A percentile compares a stretch with the other conserved stretches of the same genome.
Conservation (phyloP, 2,888 invertebrate species). For the Lasius fuliginosus region DNA sequence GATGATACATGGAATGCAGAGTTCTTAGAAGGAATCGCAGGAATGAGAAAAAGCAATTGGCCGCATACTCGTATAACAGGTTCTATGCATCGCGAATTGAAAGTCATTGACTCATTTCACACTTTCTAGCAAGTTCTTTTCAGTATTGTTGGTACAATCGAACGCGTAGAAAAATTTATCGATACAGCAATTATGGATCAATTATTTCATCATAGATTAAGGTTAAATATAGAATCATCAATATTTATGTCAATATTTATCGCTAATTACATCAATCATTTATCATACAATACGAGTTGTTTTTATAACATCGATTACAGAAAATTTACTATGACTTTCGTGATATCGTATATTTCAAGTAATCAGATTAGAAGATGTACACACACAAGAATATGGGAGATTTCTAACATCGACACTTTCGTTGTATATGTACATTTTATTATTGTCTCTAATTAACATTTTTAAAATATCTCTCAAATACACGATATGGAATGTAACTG, state of each 20-base stretch:
- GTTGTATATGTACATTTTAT: not conserved
- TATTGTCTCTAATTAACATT: constrained; percentile 2
- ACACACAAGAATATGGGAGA: not conserved
- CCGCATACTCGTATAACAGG: constrained; percentile 73
- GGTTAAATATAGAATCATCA: constrained; percentile 73
- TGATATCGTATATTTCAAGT: constrained; percentile 14
- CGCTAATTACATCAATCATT: constrained; percentile 41
- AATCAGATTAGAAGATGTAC: constrained; percentile 7
- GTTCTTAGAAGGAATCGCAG: constrained; percentile 73
- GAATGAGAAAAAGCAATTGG: constrained; percentile 73
- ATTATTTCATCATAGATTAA: constrained; percentile 71
- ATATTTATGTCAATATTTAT: constrained; percentile 39
- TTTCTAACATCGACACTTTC: not conserved
- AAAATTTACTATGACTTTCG: constrained; percentile 50
- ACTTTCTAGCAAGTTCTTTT: constrained; percentile 67
- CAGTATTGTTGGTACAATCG: constrained; percentile 55
- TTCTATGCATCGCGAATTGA: constrained; percentile 76
- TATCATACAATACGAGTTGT: constrained; percentile 17
- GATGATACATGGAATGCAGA: constrained; percentile 67
- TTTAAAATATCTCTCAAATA: not conserved
- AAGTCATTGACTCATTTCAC: constrained; percentile 83
- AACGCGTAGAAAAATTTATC: constrained; percentile 68
- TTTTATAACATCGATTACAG: not conserved
- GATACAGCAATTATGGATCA: constrained; percentile 69
- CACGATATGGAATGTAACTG: not conserved